Evolutionary conservation across 2,797 vertebrate species (phyloP).

Genomic region (Novumbra hubbsi): DNA sequence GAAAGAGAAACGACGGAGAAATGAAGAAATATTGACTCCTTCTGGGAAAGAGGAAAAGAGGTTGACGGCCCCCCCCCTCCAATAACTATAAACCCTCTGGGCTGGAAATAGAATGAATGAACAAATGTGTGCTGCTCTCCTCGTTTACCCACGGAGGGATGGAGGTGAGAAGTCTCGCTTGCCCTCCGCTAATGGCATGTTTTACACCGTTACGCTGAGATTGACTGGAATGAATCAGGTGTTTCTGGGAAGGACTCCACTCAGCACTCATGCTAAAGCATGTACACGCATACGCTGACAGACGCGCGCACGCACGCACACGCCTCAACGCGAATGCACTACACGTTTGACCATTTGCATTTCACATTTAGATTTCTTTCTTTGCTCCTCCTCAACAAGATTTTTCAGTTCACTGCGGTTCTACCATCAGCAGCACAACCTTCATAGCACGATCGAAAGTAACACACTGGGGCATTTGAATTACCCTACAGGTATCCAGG

Average conservation of each 20-base stretch:
- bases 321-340: background rate
- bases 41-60: slow-evolving; percentile 78
- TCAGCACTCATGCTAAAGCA: background rate
- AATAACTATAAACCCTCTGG: slow-evolving; percentile 82
- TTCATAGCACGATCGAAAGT: too few species aligned
- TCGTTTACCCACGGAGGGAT: slow-evolving; percentile 58
- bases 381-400: too few species aligned
- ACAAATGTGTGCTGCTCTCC: slow-evolving; percentile 76
- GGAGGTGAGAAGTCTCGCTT: too few species aligned
- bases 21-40: slow-evolving; percentile 82
- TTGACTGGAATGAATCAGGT: slow-evolving; percentile 70
- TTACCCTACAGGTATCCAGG: too few species aligned
- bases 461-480: too few species aligned
- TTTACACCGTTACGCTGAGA: slow-evolving; percentile 50
- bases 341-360: background rate
- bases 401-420: too few species aligned
- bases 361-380: background rate
- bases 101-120: slow-evolving; percentile 80
- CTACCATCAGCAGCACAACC: too few species aligned
- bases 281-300: background rate
- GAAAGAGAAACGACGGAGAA: slow-evolving; percentile 47
- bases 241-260: slow-evolving; percentile 64
- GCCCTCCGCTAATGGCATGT: too few species aligned
- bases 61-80: slow-evolving; percentile 82
- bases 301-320: slow-evolving; percentile 10